A percentile compares a stretch with the other conserved stretches of the same genome.
These are phyloP conservation scores for Hemithea aestivaria DNA, from an alignment of 2,888 invertebrate genomes.

Conservation along the genomic window DNA sequence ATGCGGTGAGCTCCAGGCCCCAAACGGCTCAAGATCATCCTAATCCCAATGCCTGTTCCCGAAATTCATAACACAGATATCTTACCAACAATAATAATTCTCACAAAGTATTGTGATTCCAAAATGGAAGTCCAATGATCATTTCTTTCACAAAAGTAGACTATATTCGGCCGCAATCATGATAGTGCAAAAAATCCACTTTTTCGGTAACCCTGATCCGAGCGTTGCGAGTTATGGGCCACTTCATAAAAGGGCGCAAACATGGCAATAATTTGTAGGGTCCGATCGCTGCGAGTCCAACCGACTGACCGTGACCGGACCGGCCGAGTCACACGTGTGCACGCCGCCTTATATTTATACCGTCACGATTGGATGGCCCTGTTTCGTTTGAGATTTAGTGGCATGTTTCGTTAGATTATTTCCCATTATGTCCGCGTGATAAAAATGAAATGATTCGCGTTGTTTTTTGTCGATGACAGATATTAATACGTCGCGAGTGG, in stretches of 20 bases:
- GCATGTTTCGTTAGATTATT: constrained; percentile 16
- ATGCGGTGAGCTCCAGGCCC: no score
- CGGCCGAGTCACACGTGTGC: constrained; percentile 20
- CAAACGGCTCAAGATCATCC: no score
- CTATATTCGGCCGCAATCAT: constrained; percentile 22
- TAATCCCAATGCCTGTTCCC: no score
- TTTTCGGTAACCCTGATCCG: constrained; percentile 16
- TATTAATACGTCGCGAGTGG: constrained; percentile 1
- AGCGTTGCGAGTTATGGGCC: constrained; percentile 24
- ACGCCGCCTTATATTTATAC: constrained; percentile 35
- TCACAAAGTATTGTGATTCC: no score
- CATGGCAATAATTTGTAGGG: constrained; percentile 40
- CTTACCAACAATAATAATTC: no score
- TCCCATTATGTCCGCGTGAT: constrained; percentile 13
- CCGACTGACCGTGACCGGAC: constrained; percentile 7
- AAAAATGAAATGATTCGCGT: constrained; percentile 14
- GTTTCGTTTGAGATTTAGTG: constrained; percentile 31
- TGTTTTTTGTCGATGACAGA: constrained; percentile 2
- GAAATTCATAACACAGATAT: no score
- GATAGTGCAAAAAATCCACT: constrained; percentile 25
- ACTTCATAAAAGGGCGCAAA: constrained; percentile 37
- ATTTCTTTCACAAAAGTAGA: constrained; percentile 11
- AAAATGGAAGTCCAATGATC: constrained; percentile 1
- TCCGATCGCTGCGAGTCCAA: constrained; percentile 14
- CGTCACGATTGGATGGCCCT: constrained; percentile 39